These are phyloP conservation scores for Psilanteris sp. DNA, from an alignment of 1,140 invertebrate species.

Conservation along the genomic window DNA sequence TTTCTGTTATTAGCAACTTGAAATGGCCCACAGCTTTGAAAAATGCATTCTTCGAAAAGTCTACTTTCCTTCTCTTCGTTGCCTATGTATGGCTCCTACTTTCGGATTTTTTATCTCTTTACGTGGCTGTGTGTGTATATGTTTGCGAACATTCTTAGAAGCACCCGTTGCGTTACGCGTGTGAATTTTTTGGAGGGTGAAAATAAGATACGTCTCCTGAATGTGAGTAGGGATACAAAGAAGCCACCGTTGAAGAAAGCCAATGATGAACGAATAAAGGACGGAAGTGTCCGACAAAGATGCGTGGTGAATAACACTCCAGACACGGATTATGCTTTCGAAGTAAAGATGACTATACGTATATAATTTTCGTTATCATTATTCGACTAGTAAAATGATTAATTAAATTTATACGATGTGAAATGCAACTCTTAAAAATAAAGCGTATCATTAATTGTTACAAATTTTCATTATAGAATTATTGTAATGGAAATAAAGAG, in stretches of 20 bases:
- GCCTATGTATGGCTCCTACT: neutral
- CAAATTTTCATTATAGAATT: too few species aligned
- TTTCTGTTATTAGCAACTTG: conserved; percentile 32
- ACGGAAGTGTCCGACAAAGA: conserved; percentile 40
- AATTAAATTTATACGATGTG: too few species aligned
- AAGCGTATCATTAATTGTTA: too few species aligned
- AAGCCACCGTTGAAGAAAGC: conserved; percentile 32
- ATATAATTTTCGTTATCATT: too few species aligned
- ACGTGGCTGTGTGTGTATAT: too few species aligned
- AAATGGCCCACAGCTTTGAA: conserved; percentile 46
- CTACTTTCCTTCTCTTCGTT: neutral
- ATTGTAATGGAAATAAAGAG: too few species aligned
- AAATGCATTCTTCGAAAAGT: conserved; percentile 53
- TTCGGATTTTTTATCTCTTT: neutral
- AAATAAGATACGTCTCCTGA: conserved; percentile 31
- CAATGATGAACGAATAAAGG: conserved; percentile 42
- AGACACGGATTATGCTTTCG: conserved; percentile 31
- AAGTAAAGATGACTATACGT: conserved; percentile 27
- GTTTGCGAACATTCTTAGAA: conserved; percentile 21
- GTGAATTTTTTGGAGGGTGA: conserved; percentile 58
- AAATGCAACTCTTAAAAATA: too few species aligned
- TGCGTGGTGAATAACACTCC: conserved; percentile 42
- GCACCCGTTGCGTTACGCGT: conserved; percentile 27
- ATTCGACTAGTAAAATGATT: too few species aligned
- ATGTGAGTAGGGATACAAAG: conserved; percentile 17